Base-by-base conservation (phyloP, 1,140 invertebrate genomes). In the Pseudomyrmex dendroicus region DNA sequence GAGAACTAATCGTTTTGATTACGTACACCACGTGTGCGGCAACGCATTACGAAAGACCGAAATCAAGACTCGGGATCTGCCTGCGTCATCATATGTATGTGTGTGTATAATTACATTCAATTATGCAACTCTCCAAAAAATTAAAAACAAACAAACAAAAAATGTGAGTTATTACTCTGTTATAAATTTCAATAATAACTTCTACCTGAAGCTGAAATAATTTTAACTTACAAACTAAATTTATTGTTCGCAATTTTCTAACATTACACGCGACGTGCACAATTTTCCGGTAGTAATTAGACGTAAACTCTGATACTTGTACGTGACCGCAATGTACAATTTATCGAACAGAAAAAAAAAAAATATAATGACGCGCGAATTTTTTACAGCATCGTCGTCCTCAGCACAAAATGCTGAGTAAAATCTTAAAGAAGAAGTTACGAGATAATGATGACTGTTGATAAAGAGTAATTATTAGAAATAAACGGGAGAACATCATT, bases 21-120 rank as follows among this genome's bases (percentile, higher is more conserved):
- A 74, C 78, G 70, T 57, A 83, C 59, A 84, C 20, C 54, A 17
- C 35, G 62, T 54, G 56, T 77, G 57, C 35, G 57, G 77, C 85
- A 83, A 86, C 12, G 17, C 57, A 85, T 86, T 86, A 85, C 72
- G 84, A 78, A 86, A 86, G 50, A 2, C 8, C 64, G 76, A 85
- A 13, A 50, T 68, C 57, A 77, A 85, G 57, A 82, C 62, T 82
- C 83, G 73, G 20, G 35, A 35, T 73, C 72, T 52, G 9, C 20
- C 44, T 66, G 56, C 57, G 56, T 82, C 57, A 63, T 46, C 52
- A 57, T n/a, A 20, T 9, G 25, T 25, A 2, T 2, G 25, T 25
- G 2, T 25, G 25, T 3, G 25, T 25, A 13, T 25, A 63, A 66
- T 85, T 86, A 35, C 5, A 86, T 86, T 61, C 54, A 72, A 68